Evolutionary conservation across 2,797 vertebrate species (phyloP), one percentile per base, ranked within the genome.

Genomic region (Echeneis naucrates): DNA sequence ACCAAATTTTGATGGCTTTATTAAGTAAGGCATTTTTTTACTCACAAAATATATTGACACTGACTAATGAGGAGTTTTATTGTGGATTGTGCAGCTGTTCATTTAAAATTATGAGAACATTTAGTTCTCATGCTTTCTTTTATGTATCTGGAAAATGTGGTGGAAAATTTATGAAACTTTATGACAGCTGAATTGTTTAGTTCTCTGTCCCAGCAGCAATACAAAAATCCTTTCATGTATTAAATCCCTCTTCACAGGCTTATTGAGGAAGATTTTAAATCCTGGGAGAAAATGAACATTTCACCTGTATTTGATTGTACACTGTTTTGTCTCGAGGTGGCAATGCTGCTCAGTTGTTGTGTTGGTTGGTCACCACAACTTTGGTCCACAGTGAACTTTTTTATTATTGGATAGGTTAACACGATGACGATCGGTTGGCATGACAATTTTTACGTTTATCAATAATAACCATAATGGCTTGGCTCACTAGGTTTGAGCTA

Each of bases 1-100:
- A 48, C n/a, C 57, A 55, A 52, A 53, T 47, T 63, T 26, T 8
- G 19, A 65, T 62, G 40, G 47, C 19, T 77, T 26, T 32, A 53
- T 27, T 62, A 13, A 50, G 19, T 5, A n/a, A n/a, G 11, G 6
- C 59, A 17, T 71, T 63, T 62, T 75, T 33, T 26, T n/a, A 33
- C 21, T 62, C 27, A 44, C 17, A 19, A 13, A 2, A 27, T n/a
- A 35, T 42, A 8, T 42, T 17, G 4, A 45, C 19, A 8, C 19
- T n/a, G 13, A 12, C 40, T 55, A 23, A 21, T 53, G 10, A 64
- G 33, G 12, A 17, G 24, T 78, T 50, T 66, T 59, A 26, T 30
- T 19, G 32, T 17, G 1, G 8, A 45, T 14, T 40, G 9, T 16
- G n/a, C 30, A 66, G 55, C 21, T 30, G 58, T 56, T 60, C 19